Conservation (phyloP, 2,888 invertebrate species). For the Tanytarsus gracilentus region DNA sequence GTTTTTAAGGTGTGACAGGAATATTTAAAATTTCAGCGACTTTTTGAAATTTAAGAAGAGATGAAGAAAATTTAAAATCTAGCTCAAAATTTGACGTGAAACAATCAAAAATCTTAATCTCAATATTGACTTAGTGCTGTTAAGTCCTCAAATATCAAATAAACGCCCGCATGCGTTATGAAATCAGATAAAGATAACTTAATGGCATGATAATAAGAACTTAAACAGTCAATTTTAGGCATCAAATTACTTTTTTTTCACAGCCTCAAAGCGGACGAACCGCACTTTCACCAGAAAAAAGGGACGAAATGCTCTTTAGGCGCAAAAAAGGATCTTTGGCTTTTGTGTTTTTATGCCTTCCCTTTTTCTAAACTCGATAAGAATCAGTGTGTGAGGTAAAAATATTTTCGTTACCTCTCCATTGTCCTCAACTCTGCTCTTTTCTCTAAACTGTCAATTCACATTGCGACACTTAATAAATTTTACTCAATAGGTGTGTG, state of each 20-base stretch:
- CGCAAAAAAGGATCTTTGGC: slow-evolving; percentile 6
- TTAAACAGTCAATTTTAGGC: slow-evolving; percentile 27
- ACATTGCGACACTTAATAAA: slow-evolving; percentile 13
- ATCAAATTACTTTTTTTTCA: slow-evolving; percentile 14
- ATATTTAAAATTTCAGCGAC: background rate
- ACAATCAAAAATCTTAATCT: background rate
- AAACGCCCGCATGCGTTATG: background rate
- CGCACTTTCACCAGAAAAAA: slow-evolving; percentile 20
- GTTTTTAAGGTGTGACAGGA: no score
- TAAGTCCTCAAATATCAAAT: no score
- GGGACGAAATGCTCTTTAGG: background rate
- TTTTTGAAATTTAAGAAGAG: background rate
- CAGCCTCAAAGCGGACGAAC: no score
- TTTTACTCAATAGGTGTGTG: background rate
- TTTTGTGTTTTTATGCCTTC: background rate
- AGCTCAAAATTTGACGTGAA: background rate
- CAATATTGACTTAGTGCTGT: no score
- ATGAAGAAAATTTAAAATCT: no score
- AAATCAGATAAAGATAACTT: slow-evolving; percentile 12
- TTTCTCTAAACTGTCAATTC: slow-evolving; percentile 7
- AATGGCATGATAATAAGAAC: slow-evolving; percentile 25
- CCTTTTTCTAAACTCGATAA: no score
- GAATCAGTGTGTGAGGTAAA: background rate
- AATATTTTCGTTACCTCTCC: background rate
- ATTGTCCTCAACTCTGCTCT: no score